Percentiles rank a stretch among this genome's conserved stretches.
Conservation (phyloP, 1,140 invertebrate genomes). For the Asobara japonica region DNA sequence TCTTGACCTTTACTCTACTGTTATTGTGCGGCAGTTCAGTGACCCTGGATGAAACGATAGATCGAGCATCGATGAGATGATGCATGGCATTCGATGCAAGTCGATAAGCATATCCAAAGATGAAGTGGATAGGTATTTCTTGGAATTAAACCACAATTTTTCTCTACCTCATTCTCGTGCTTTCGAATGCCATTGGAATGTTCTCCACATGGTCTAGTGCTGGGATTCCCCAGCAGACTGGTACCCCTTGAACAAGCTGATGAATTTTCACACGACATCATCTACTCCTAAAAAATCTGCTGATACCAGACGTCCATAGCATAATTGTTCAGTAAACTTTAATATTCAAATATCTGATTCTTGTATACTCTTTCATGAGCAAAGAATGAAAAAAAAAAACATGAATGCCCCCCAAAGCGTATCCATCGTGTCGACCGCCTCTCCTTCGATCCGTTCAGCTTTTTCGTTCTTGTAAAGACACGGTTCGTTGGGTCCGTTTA, state of each 20-base stretch:
- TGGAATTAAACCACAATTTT: not conserved
- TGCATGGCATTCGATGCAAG: not conserved
- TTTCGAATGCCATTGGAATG: too few species aligned
- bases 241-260: too few species aligned
- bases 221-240: too few species aligned
- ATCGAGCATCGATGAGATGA: not conserved
- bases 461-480: slow-evolving; percentile 36
- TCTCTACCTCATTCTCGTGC: not conserved
- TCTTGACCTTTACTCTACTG: not conserved
- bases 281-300: too few species aligned
- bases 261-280: too few species aligned
- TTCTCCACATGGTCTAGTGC: too few species aligned
- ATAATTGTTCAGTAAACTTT: too few species aligned
- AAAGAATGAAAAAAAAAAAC: not conserved
- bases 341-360: too few species aligned
- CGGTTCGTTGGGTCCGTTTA: slow-evolving; percentile 31
- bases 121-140: not conserved
- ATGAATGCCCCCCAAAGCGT: not conserved
- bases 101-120: not conserved
- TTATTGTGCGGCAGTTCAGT: not conserved
- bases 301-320: too few species aligned
- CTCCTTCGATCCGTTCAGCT: slow-evolving; percentile 24
- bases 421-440: slow-evolving; percentile 20
- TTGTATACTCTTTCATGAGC: too few species aligned
- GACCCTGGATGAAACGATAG: not conserved